Base-by-base conservation (phyloP, 2,113 vertebrate species). In the Callipepla californica region DNA sequence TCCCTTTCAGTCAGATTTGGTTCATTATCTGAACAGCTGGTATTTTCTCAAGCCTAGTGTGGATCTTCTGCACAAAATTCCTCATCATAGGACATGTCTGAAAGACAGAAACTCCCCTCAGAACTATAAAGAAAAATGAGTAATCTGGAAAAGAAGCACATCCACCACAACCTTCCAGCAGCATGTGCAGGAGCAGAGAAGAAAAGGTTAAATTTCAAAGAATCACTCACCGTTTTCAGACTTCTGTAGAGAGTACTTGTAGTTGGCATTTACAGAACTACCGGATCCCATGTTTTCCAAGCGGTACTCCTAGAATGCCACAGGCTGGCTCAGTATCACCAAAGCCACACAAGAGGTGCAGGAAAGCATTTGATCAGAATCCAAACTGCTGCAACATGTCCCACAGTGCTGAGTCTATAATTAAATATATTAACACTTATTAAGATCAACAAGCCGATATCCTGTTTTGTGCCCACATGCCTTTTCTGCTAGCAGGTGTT, bases 211-310 rank as follows among this genome's bases (percentile, higher is more conserved):
- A 36, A 80, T 92, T 26, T 6, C 32, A 32, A 73, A 70, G 34
- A 76, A 28, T 22, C 55, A 73, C 93, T 44, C 91, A 98, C 98
- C 96, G 23, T 95, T 97, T 80, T 98, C 97, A 62, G 96, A 94
- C 30, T 97, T 97, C 93, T 90, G 95, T 51, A 96, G 83, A 23
- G 97, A 97, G 48, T 96, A 68, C 68, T 86, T 96, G 85, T 92
- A 85, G 32, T 93, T 88, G 44, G 80, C 57, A 16, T 96, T 85
- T 36, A 77, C 80, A 59, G 97, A 98, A 42, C 44, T 72, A 26
- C 97, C 75, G 10, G 97, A 96, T 84, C 98, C 98, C 97, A 98
- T 97, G 69, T 84, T 81, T 50, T 80, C 62, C 68, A 65, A 1
- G 17, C 40, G n/a, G 2, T 9, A 25, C 26, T 93, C 85, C 88